Percentiles rank a stretch among this genome's conserved stretches.
phyloP scores from a whole-genome alignment of 2,888 invertebrate genomes.

The Tetragonula carbonaria region DNA sequence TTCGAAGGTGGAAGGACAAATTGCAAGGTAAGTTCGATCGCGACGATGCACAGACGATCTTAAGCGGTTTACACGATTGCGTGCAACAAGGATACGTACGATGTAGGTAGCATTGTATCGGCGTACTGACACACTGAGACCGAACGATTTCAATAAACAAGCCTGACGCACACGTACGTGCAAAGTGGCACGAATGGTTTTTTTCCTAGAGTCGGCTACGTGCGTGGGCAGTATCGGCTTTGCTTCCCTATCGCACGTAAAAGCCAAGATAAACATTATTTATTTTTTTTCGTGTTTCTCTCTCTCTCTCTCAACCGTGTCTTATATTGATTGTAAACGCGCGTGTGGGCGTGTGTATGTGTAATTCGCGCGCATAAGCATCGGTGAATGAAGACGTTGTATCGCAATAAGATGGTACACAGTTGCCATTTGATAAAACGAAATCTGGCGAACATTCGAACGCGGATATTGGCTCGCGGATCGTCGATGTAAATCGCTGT shows the following conservation, averaged over 20 bases:
- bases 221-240: constrained; percentile 57
- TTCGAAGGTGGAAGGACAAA: constrained; percentile 29
- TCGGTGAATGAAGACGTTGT: constrained; percentile 58
- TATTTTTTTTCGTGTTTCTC: constrained; percentile 10
- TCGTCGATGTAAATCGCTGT: constrained; percentile 31
- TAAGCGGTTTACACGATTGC: constrained; percentile 13
- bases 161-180: constrained; percentile 55
- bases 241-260: constrained; percentile 64
- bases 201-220: constrained; percentile 47
- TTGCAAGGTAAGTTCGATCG: constrained; percentile 33
- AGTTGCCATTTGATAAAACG: constrained; percentile 18
- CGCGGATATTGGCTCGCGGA: constrained; percentile 43
- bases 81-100: constrained; percentile 31
- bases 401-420: constrained; percentile 47
- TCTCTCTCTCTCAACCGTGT: not conserved
- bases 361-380: constrained; percentile 24
- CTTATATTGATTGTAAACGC: not conserved
- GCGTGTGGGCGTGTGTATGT: not conserved
- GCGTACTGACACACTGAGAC: constrained; percentile 45
- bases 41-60: constrained; percentile 20
- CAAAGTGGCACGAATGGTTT: constrained; percentile 59
- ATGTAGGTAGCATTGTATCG: constrained; percentile 27
- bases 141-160: constrained; percentile 62
- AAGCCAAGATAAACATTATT: constrained; percentile 58
- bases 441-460: constrained; percentile 25